Conservation (phyloP, 2,113 vertebrate genomes). For the Vulpes ferrilata region DNA sequence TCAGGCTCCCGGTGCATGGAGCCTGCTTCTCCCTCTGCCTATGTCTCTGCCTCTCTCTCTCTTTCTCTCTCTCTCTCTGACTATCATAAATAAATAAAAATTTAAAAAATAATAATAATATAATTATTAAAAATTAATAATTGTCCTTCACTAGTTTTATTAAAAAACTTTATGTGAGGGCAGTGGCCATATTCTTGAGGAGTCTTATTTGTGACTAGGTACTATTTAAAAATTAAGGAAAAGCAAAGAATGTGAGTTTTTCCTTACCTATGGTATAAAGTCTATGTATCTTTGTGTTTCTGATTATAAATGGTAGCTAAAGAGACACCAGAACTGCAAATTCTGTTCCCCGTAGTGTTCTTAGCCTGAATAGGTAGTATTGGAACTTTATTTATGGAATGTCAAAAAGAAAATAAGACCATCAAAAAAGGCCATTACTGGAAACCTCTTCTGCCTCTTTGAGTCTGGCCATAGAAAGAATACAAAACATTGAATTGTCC, state of each 20-base stretch:
- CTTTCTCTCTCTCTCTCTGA: too few species aligned
- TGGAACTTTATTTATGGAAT: slow-evolving; percentile 12
- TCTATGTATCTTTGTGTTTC: not conserved
- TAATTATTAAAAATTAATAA: too few species aligned
- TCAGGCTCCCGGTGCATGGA: too few species aligned
- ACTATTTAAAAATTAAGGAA: slow-evolving; percentile 15
- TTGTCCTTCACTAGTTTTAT: not conserved
- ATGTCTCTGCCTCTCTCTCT: too few species aligned
- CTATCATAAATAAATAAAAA: too few species aligned
- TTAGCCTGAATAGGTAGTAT: not conserved
- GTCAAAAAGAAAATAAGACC: not conserved
- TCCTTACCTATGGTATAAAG: not conserved
- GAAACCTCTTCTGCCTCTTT: not conserved
- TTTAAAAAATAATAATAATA: too few species aligned
- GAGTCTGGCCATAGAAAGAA: not conserved
- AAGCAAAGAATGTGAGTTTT: not conserved
- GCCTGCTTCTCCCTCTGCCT: too few species aligned
- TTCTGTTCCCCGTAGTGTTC: not conserved
- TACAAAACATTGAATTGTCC: not conserved
- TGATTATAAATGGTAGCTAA: not conserved
- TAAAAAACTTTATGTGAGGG: not conserved
- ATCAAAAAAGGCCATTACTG: not conserved
- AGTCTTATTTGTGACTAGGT: not conserved
- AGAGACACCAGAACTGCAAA: not conserved
- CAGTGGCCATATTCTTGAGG: not conserved